phyloP scores from a whole-genome alignment of 2,888 invertebrate genomes.

The Ophonus ardosiacus region DNA sequence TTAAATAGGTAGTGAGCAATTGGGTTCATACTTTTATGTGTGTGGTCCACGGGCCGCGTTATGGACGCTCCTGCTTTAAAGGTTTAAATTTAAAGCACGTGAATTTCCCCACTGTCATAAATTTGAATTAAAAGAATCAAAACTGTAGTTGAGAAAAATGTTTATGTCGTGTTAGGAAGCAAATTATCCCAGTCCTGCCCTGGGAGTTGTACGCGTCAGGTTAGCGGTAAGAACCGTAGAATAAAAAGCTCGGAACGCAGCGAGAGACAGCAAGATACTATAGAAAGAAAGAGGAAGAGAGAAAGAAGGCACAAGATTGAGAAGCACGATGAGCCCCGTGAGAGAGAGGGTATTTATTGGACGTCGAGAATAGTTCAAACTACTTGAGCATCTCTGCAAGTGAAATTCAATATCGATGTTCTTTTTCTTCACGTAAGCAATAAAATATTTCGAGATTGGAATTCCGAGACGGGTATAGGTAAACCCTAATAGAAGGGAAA shows the following conservation, averaged over 20 bases:
- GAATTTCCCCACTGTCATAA: not conserved
- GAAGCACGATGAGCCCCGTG: slow-evolving; percentile 19
- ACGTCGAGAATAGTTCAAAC: slow-evolving; percentile 62
- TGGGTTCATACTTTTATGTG: no score
- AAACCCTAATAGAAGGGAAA: slow-evolving; percentile 60
- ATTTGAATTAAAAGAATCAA: slow-evolving; percentile 42
- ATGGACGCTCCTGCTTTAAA: no score
- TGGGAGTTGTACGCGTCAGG: slow-evolving; percentile 33
- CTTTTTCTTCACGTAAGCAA: slow-evolving; percentile 61
- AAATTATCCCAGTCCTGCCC: slow-evolving; percentile 35
- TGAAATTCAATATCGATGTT: slow-evolving; percentile 64
- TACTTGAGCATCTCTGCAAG: slow-evolving; percentile 62
- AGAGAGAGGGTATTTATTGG: slow-evolving; percentile 56
- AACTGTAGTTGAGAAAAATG: slow-evolving; percentile 47
- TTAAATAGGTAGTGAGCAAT: no score
- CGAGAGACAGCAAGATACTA: not conserved
- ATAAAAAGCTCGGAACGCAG: slow-evolving; percentile 33
- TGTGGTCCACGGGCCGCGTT: no score
- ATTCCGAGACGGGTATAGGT: slow-evolving; percentile 62
- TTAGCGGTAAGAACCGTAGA: slow-evolving; percentile 29
- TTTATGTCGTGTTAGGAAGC: slow-evolving; percentile 43
- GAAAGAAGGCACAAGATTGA: not conserved
- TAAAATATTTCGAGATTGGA: slow-evolving; percentile 64
- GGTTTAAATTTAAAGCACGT: no score
- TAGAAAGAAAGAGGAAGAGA: not conserved